Percentiles rank a stretch among this genome's conserved stretches.
Conservation (phyloP, 2,797 vertebrate species). For the Knipowitschia caucasica region DNA sequence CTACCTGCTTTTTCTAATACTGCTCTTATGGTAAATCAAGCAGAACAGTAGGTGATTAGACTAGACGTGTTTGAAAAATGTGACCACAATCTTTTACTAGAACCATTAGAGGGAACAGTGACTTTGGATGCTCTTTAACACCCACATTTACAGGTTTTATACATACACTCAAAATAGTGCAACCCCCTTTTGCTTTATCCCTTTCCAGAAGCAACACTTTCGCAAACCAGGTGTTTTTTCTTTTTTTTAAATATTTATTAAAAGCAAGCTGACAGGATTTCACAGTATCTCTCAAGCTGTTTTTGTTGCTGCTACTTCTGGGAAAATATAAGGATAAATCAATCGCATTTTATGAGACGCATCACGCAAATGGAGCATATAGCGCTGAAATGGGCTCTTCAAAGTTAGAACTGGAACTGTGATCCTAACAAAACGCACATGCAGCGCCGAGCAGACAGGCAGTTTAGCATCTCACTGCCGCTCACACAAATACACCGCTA, state of each 20-base stretch:
- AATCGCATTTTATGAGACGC: slow-evolving; percentile 51
- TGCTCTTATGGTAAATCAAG: slow-evolving; percentile 48
- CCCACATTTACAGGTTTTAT: slow-evolving; percentile 5
- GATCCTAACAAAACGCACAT: slow-evolving; percentile 31
- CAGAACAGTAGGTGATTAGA: slow-evolving; percentile 57
- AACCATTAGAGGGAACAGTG: slow-evolving; percentile 62
- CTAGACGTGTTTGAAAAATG: slow-evolving; percentile 57
- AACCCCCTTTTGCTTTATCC: slow-evolving; percentile 34
- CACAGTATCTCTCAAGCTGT: slow-evolving; percentile 45
- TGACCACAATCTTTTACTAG: slow-evolving; percentile 59
- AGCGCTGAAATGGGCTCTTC: slow-evolving; percentile 49
- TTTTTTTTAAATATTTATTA: slow-evolving; percentile 31
- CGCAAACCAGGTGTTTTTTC: slow-evolving; percentile 53
- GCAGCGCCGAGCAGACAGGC: slow-evolving; percentile 18
- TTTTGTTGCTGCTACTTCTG: slow-evolving; percentile 41
- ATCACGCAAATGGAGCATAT: slow-evolving; percentile 38
- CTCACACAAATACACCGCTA: slow-evolving; percentile 50
- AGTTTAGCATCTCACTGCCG: slow-evolving; percentile 50
- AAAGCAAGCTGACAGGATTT: slow-evolving; percentile 38
- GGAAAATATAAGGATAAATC: slow-evolving; percentile 53
- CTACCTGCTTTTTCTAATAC: slow-evolving; percentile 71
- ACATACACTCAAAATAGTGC: slow-evolving; percentile 25
- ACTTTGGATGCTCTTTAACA: slow-evolving; percentile 20
- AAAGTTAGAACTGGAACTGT: slow-evolving; percentile 26
- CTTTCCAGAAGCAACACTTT: slow-evolving; percentile 49